Evolutionary conservation across 2,888 invertebrate species (phyloP).

Genomic region (Arrhopalites spinosus): DNA sequence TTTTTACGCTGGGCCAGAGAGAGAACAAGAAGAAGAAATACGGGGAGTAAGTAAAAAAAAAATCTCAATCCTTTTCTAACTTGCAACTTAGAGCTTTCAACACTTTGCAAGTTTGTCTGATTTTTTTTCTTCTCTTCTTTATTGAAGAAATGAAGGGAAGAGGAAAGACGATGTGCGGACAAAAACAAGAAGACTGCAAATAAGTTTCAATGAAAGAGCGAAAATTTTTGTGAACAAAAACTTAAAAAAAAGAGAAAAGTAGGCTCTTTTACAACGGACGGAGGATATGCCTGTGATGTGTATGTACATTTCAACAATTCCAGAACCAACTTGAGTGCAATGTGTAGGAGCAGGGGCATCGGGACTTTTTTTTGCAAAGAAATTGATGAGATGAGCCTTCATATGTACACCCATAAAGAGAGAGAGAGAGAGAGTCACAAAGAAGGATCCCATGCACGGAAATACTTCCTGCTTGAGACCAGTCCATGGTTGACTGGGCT

Average conservation of each 20-base stretch:
- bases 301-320: too few relatives aligned
- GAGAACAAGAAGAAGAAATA: background rate
- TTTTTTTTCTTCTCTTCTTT: background rate
- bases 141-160: background rate
- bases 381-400: too few relatives aligned
- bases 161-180: background rate
- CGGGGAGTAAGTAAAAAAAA: background rate
- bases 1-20: background rate
- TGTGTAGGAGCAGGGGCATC: too few relatives aligned
- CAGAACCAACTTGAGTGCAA: too few relatives aligned
- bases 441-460: constrained; percentile 2
- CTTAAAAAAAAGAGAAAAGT: background rate
- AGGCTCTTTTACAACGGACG: too few relatives aligned
- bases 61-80: too few relatives aligned
- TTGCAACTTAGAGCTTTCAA: background rate
- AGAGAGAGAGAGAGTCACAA: background rate
- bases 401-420: too few relatives aligned
- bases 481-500: constrained; percentile 11
- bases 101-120: background rate
- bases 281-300: too few relatives aligned
- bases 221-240: background rate
- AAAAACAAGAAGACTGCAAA: background rate
- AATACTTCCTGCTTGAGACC: background rate
- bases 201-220: background rate
- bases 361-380: too few relatives aligned